Percentiles rank a stretch among this genome's conserved stretches.
Evolutionary conservation across 2,888 invertebrate species (phyloP).

Genomic region (Copidosoma aretas): DNA sequence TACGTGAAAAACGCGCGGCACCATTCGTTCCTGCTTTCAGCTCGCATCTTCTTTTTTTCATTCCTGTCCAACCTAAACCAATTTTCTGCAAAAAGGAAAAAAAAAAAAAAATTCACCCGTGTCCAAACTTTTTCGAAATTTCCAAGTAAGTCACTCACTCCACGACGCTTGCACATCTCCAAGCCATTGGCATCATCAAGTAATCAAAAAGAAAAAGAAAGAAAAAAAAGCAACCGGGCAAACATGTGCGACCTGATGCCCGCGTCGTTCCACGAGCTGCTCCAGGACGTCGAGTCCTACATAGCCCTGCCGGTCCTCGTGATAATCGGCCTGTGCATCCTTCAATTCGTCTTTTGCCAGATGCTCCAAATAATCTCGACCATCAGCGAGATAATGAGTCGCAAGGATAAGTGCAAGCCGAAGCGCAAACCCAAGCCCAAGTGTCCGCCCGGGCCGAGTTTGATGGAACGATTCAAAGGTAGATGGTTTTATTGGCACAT

Average conservation of each 20-base stretch:
- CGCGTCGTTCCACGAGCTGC: slow-evolving; percentile 48
- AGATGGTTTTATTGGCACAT: background rate
- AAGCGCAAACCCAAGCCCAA: slow-evolving; percentile 1
- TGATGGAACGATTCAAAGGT: slow-evolving; percentile 12
- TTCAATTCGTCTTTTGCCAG: slow-evolving; percentile 53
- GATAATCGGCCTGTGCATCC: slow-evolving; percentile 52
- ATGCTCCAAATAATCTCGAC: slow-evolving; percentile 17
- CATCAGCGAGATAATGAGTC: slow-evolving; percentile 5
- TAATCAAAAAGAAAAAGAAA: too few species aligned
- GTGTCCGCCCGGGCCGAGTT: background rate
- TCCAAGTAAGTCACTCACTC: too few species aligned
- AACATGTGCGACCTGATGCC: slow-evolving; percentile 49
- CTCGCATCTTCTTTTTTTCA: too few species aligned
- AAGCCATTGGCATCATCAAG: too few species aligned
- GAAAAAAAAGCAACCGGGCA: background rate
- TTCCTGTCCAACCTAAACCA: too few species aligned
- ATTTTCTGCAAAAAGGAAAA: too few species aligned
- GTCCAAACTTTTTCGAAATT: too few species aligned
- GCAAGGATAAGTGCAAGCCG: background rate
- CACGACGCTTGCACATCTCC: too few species aligned
- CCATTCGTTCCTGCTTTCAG: too few species aligned
- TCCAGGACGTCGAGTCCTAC: slow-evolving; percentile 53
- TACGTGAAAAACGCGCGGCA: too few species aligned
- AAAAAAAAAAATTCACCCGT: too few species aligned
- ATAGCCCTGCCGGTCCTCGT: slow-evolving; percentile 55